A percentile compares a stretch with the other conserved stretches of the same genome.
phyloP scores from a whole-genome alignment of 1,140 invertebrate genomes.

The Drosophila tropicalis region DNA sequence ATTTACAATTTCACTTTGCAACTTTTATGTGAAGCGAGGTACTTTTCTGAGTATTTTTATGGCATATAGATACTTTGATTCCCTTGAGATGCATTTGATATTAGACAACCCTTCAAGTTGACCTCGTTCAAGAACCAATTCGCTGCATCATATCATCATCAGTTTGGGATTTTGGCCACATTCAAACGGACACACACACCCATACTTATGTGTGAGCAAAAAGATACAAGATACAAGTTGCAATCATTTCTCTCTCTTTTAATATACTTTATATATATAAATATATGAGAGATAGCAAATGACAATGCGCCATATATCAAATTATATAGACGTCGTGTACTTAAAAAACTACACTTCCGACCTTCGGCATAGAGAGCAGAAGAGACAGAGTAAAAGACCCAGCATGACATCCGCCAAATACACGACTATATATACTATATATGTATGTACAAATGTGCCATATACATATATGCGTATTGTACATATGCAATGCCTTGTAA shows the following conservation, averaged over 20 bases:
- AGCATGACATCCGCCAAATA: slow-evolving; percentile 77
- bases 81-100: background rate
- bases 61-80: background rate
- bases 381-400: slow-evolving; percentile 36
- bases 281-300: slow-evolving; percentile 61
- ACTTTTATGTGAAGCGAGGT: background rate
- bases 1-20: too few relatives aligned
- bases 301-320: slow-evolving; percentile 78
- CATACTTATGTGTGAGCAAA: background rate
- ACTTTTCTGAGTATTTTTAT: background rate
- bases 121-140: slow-evolving; percentile 31
- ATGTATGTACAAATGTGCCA: slow-evolving; percentile 26
- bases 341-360: slow-evolving; percentile 80
- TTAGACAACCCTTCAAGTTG: slow-evolving; percentile 36
- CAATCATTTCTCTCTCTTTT: slow-evolving; percentile 30
- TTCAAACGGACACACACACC: slow-evolving; percentile 21
- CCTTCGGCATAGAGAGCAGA: slow-evolving; percentile 43
- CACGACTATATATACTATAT: slow-evolving; percentile 33
- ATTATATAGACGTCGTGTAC: slow-evolving; percentile 77
- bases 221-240: slow-evolving; percentile 45
- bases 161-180: slow-evolving; percentile 35
- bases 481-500: slow-evolving; percentile 59
- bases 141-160: slow-evolving; percentile 19
- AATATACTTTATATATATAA: slow-evolving; percentile 25
- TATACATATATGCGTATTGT: slow-evolving; percentile 36